Evolutionary conservation across 2,888 invertebrate genomes (phyloP).

Genomic region (Hymenopus coronatus): DNA sequence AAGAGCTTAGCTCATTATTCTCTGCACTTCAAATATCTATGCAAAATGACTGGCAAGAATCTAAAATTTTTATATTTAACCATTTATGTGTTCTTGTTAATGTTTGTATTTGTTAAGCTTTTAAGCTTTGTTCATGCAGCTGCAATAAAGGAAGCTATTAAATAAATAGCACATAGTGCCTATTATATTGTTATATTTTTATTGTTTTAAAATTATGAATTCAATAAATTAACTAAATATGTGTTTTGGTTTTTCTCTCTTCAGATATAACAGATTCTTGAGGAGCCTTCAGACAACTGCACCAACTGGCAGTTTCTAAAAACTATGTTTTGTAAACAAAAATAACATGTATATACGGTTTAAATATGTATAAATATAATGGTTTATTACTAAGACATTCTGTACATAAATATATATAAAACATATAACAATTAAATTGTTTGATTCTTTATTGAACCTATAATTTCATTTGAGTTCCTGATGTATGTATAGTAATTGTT

Average conservation of each 20-base stretch:
- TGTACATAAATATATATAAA: not conserved
- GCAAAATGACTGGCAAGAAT: not conserved
- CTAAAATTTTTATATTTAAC: not conserved
- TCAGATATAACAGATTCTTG: not conserved
- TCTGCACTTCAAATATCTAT: not conserved
- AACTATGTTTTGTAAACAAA: conserved; percentile 9
- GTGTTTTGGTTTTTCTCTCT: not conserved
- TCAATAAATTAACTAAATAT: not conserved
- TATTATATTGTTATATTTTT: not conserved
- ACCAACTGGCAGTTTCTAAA: not conserved
- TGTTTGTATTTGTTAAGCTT: no score
- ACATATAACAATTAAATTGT: not conserved
- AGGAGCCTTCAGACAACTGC: not conserved
- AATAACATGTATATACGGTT: conserved; percentile 12
- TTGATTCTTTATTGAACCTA: not conserved
- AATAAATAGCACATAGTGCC: not conserved
- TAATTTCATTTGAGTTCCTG: not conserved
- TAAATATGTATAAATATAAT: conserved; percentile 5
- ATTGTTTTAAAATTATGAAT: not conserved
- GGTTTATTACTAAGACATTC: conserved; percentile 2
- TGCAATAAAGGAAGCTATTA: no score
- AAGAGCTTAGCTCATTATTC: not conserved
- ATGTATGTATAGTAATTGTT: not conserved
- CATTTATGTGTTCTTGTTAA: no score
- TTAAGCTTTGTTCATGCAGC: no score